Evolutionary conservation across 2,888 invertebrate genomes (phyloP), one percentile per base, ranked within the genome.

Genomic region (Chymomyza fuscimana): DNA sequence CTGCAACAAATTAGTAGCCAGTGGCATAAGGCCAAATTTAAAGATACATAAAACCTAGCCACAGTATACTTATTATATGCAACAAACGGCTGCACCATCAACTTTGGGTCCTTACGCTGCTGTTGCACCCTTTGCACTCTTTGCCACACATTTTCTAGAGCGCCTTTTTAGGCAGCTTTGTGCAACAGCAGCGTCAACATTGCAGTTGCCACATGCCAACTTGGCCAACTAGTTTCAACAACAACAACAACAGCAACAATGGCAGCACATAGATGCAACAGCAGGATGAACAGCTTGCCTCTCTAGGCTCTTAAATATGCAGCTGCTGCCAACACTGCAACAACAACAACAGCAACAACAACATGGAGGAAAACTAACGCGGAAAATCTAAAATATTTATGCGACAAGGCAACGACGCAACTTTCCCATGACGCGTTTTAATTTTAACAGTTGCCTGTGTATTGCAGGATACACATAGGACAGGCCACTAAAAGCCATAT

Each of bases 311-410:
- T 73, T 75, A 69, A 87, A 82, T 85, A 82, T 83, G 79, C 86
- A 82, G 74, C 79, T 74, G 82, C 74, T 54, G 65, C 67, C 29
- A 29, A 50, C 40, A 12, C 50, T 16, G 22, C 32, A 19, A 22
- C 67, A 62, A 62, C 58, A 69, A 61, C 76, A 70, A 40, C 61
- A 74, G 59, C 36, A 56, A 15, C 56, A 69, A 51, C 65, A 68
- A 69, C 69, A 70, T 70, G 12, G 7, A 72, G 65, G 6, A 19
- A 15, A 51, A 46, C 12, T 10, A 46, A 12, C 70, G 54, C 67
- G 75, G 59, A 80, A 83, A 73, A 80, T 82, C 82, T 85, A 80
- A 88, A 85, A 85, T 85, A 88, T 88, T 85, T 86, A 85, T 85
- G 85, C 88, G 82, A 76, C 84, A 70, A 69, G 71, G 73, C 77